These are phyloP conservation scores for Raja brachyura DNA, from an alignment of 2,113 vertebrate genomes.

Conservation along the genomic window DNA sequence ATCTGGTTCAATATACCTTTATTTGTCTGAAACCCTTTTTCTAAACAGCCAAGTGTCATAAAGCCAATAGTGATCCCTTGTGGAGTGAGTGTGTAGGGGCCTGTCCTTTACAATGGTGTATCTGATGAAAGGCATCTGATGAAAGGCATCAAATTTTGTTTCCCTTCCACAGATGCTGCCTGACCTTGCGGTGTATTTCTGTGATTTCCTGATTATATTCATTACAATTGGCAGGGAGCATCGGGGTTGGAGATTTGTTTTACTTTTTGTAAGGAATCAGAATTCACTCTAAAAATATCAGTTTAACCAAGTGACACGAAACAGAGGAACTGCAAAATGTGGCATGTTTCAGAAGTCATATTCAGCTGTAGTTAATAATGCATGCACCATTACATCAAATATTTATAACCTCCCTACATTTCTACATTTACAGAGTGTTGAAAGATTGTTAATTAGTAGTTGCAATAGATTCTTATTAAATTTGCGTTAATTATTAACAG, in stretches of 20 bases:
- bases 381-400: neutral
- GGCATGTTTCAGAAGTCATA: neutral
- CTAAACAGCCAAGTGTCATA: too few relatives aligned
- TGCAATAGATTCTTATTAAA: conserved; percentile 30
- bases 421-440: conserved; percentile 18
- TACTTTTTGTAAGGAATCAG: neutral
- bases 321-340: neutral
- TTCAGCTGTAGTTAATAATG: neutral
- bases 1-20: too few relatives aligned
- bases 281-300: neutral
- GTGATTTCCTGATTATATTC: too few relatives aligned
- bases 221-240: neutral
- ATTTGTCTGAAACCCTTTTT: too few relatives aligned
- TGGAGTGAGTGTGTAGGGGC: too few relatives aligned
- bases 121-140: too few relatives aligned
- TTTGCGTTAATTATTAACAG: neutral
- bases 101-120: too few relatives aligned
- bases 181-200: too few relatives aligned
- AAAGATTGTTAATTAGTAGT: conserved; percentile 11
- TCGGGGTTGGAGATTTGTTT: neutral
- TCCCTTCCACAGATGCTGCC: too few relatives aligned
- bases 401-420: conserved; percentile 14
- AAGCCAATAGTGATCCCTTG: too few relatives aligned
- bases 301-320: neutral
- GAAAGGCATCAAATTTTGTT: too few relatives aligned